Evolutionary conservation across 2,888 invertebrate species (phyloP).

Genomic region (Rotaria macrura): DNA sequence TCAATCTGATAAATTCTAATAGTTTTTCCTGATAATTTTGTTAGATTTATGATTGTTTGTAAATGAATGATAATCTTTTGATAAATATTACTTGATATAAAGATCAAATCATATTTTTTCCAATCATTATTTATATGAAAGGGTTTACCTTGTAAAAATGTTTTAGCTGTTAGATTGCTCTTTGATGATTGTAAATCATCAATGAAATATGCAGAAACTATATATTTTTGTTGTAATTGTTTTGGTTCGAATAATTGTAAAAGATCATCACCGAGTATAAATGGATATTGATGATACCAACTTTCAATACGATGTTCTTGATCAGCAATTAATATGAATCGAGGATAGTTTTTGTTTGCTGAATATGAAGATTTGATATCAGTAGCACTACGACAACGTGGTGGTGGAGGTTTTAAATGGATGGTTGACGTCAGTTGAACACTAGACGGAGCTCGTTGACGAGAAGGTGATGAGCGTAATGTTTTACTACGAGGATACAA

Average conservation of each 20-base stretch:
- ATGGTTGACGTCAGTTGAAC: neutral
- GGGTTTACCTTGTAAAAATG: neutral
- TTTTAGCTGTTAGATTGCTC: neutral
- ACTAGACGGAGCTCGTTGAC: neutral
- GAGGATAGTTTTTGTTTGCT: neutral
- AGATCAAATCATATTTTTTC: neutral
- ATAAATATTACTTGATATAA: constrained; percentile 8
- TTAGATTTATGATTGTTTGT: neutral
- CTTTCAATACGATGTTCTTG: constrained; percentile 22
- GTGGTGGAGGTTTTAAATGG: neutral
- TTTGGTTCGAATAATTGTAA: neutral
- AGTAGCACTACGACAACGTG: constrained; percentile 6
- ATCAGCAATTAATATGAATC: neutral
- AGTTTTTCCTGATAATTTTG: neutral
- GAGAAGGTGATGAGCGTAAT: neutral
- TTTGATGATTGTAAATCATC: neutral
- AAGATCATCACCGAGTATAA: neutral
- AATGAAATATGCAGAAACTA: neutral
- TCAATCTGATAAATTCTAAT: neutral
- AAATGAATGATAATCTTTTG: neutral
- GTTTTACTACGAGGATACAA: neutral
- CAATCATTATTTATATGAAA: constrained; percentile 9
- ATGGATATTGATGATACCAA: constrained; percentile 22
- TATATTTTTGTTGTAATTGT: neutral
- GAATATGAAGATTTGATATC: neutral